Conservation (phyloP, 2,888 invertebrate genomes). For the Fragum fragum region DNA sequence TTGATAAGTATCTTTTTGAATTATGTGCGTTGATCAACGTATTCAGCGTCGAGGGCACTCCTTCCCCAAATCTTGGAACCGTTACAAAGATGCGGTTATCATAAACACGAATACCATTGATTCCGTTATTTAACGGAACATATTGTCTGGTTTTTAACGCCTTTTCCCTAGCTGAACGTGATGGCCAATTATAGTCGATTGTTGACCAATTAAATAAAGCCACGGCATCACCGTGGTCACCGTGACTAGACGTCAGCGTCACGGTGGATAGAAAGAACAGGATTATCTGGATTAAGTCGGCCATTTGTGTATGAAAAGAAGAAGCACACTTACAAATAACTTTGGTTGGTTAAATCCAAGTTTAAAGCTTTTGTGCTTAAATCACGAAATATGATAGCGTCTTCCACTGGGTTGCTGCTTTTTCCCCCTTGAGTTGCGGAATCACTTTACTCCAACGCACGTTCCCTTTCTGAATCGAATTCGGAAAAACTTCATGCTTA, state of each 20-base stretch:
- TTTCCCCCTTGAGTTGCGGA: too few relatives aligned
- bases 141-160: constrained; percentile 54
- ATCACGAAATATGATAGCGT: neutral
- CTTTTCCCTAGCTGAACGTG: constrained; percentile 42
- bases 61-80: constrained; percentile 74
- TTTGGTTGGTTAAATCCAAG: neutral
- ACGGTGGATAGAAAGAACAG: neutral
- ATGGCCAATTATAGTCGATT: constrained; percentile 74
- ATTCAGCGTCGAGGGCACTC: constrained; percentile 77
- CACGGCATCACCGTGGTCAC: constrained; percentile 66
- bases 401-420: too few relatives aligned
- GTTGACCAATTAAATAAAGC: constrained; percentile 73
- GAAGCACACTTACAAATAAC: constrained; percentile 1
- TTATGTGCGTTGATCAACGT: constrained; percentile 61
- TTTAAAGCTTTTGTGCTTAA: neutral
- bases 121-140: constrained; percentile 69
- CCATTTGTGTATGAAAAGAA: neutral
- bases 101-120: constrained; percentile 75
- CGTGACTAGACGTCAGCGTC: constrained; percentile 36
- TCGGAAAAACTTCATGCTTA: constrained; percentile 4
- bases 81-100: constrained; percentile 75
- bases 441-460: constrained; percentile 14
- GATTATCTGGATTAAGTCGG: neutral
- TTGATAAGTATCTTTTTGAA: constrained; percentile 50
- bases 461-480: constrained; percentile 21